phyloP scores from a whole-genome alignment of 2,113 vertebrate species.

The Motacilla tschutschensis region DNA sequence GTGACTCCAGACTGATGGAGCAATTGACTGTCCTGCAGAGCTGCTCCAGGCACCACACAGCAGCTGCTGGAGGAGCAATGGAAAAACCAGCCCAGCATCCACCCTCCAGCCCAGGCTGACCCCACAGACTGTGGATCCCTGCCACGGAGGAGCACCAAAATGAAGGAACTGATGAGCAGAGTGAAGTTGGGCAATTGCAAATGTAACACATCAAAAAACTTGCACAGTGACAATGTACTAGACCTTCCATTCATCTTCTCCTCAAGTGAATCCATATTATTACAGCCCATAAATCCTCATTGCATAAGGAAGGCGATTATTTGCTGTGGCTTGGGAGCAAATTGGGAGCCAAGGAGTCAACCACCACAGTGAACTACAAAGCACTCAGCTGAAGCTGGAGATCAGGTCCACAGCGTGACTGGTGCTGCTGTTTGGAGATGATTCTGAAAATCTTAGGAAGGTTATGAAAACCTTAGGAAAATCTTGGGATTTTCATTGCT shows the following conservation, averaged over 20 bases:
- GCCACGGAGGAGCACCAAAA: background rate
- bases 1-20: background rate
- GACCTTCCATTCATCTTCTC: background rate
- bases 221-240: background rate
- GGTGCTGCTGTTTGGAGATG: background rate
- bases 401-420: background rate
- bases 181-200: background rate
- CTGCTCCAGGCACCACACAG: background rate
- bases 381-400: background rate
- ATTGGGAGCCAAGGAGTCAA: background rate
- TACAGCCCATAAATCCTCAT: background rate
- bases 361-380: background rate
- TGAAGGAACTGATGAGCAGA: background rate
- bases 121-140: background rate
- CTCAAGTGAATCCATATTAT: background rate
- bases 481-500: background rate
- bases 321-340: background rate
- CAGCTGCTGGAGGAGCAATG: background rate
- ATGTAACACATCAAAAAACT: rapidly evolving
- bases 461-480: background rate
- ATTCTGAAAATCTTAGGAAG: background rate
- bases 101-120: background rate
- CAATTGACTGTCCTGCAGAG: background rate
- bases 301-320: background rate
- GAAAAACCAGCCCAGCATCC: background rate